These are phyloP conservation scores for Hydrolagus affinis DNA, from an alignment of 2,113 vertebrate species.

Conservation along the genomic window DNA sequence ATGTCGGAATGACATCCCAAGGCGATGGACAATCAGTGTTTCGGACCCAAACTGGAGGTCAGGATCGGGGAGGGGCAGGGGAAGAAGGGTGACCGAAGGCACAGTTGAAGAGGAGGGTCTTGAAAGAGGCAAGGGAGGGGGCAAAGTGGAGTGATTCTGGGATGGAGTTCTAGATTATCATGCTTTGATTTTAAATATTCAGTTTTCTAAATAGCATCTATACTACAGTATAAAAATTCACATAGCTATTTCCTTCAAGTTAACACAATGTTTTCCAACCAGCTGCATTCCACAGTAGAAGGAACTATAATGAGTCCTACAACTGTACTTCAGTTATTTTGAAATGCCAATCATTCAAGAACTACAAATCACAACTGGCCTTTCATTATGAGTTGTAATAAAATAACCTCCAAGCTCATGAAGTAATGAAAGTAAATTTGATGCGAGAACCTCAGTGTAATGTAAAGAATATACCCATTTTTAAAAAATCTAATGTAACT, in stretches of 20 bases:
- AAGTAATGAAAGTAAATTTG: not conserved
- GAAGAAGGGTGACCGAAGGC: too few species aligned
- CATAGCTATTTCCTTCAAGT: not conserved
- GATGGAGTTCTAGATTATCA: too few species aligned
- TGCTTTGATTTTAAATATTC: not conserved
- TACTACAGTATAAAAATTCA: not conserved
- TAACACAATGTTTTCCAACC: not conserved
- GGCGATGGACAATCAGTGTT: too few species aligned
- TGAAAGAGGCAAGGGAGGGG: too few species aligned
- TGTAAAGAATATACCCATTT: not conserved
- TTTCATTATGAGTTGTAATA: constrained; percentile 18
- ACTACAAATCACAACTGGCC: not conserved
- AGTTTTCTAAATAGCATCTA: not conserved
- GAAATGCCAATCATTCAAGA: constrained; percentile 5
- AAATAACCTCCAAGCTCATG: not conserved
- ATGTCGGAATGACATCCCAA: too few species aligned
- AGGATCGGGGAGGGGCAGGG: too few species aligned
- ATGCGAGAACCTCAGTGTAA: not conserved
- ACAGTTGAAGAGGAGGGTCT: too few species aligned
- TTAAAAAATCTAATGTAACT: not conserved
- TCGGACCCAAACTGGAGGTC: too few species aligned
- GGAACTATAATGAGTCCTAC: not conserved
- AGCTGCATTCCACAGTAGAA: constrained; percentile 17
- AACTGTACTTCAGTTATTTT: constrained; percentile 14
- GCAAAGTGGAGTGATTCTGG: too few species aligned